Conservation (phyloP, 2,888 invertebrate species). For the Acrobasis suavella region DNA sequence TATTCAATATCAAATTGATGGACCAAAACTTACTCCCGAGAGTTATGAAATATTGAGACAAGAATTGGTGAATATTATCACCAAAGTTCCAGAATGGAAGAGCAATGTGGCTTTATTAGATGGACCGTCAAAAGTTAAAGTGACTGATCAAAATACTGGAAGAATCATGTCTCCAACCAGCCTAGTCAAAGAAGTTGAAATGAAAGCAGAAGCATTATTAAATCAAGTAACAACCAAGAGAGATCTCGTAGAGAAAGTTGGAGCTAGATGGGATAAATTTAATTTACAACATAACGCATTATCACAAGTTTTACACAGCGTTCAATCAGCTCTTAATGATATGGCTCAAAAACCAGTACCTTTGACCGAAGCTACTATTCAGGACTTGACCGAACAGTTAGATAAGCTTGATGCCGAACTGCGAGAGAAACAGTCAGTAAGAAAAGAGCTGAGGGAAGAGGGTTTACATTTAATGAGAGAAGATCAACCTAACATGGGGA, state of each 20-base stretch:
- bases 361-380: slow-evolving; percentile 71
- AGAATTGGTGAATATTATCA: slow-evolving; percentile 86
- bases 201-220: slow-evolving; percentile 85
- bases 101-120: slow-evolving; percentile 86
- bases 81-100: slow-evolving; percentile 87
- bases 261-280: slow-evolving; percentile 90
- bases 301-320: slow-evolving; percentile 83
- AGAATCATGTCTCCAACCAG: slow-evolving; percentile 88
- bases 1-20: slow-evolving; percentile 90
- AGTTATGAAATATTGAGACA: slow-evolving; percentile 86
- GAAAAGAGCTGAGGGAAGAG: slow-evolving; percentile 89
- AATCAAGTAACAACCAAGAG: slow-evolving; percentile 86
- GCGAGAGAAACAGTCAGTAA: slow-evolving; percentile 83
- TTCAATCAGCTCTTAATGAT: slow-evolving; percentile 81
- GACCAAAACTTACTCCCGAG: slow-evolving; percentile 86
- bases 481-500: slow-evolving; percentile 90
- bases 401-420: slow-evolving; percentile 81
- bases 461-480: slow-evolving; percentile 90
- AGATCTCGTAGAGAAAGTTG: slow-evolving; percentile 86
- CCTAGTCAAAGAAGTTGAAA: slow-evolving; percentile 88
- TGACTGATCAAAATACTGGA: slow-evolving; percentile 87
- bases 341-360: slow-evolving; percentile 79
- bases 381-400: slow-evolving; percentile 75
- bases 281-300: slow-evolving; percentile 87
- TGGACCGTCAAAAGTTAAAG: slow-evolving; percentile 85